phyloP scores from a whole-genome alignment of 2,113 vertebrate species.

The Dicaeum eximium region DNA sequence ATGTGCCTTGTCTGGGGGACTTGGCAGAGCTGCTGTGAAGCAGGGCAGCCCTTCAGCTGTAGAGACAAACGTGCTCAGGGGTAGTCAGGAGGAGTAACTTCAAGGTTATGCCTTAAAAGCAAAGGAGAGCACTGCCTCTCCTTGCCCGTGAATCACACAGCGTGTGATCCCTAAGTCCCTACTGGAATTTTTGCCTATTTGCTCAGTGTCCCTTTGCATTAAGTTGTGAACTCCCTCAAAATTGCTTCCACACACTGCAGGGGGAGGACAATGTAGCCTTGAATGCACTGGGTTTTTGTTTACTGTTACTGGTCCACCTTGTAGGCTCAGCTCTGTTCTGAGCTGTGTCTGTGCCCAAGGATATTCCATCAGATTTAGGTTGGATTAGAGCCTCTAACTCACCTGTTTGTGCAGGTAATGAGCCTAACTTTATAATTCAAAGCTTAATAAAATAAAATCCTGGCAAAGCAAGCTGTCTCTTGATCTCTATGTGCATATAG shows the following conservation, averaged over 20 bases:
- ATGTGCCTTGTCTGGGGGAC: neutral
- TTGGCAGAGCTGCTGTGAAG: neutral
- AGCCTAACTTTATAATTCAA: neutral
- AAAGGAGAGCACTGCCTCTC: neutral
- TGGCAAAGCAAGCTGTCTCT: neutral
- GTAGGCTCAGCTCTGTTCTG: neutral
- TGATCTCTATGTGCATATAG: neutral
- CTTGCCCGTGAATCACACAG: neutral
- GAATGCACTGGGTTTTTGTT: neutral
- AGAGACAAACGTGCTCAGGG: neutral
- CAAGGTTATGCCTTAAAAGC: neutral
- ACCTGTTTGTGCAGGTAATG: neutral
- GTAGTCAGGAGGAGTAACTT: neutral
- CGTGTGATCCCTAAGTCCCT: rapidly evolving
- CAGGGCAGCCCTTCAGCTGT: neutral
- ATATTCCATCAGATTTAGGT: neutral
- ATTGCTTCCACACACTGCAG: neutral
- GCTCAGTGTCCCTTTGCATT: neutral
- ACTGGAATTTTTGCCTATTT: neutral
- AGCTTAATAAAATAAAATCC: neutral
- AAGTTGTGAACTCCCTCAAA: neutral
- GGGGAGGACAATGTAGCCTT: neutral
- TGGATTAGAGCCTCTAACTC: neutral
- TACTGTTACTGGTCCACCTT: neutral
- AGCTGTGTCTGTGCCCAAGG: neutral